Conservation (phyloP, 2,888 invertebrate genomes). For the Seira sanloemensis region DNA sequence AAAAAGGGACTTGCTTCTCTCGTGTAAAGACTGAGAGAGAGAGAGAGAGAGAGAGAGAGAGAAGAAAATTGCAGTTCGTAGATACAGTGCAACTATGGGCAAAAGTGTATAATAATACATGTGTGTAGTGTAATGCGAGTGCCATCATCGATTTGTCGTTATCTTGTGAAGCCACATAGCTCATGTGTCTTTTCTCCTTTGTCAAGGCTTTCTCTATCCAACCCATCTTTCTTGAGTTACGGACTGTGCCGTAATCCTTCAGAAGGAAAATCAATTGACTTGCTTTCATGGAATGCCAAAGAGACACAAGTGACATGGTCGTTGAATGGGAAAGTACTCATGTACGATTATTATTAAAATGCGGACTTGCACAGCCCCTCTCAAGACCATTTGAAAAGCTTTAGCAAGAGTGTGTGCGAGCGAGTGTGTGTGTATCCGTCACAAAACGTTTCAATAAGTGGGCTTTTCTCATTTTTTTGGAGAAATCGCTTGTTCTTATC, state of each 20-base stretch:
- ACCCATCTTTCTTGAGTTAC: neutral
- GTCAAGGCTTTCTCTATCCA: neutral
- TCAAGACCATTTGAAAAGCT: no score
- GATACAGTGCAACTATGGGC: no score
- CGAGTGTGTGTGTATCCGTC: no score
- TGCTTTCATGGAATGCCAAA: neutral
- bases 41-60: no score
- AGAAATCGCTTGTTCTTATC: neutral
- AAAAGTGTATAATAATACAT: neutral
- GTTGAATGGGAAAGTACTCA: neutral
- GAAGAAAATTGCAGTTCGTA: no score
- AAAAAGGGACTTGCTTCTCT: neutral
- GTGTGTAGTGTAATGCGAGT: neutral
- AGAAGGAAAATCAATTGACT: slow-evolving; percentile 4
- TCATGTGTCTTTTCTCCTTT: neutral
- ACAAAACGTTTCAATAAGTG: neutral
- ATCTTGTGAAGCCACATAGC: neutral
- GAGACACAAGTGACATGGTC: neutral
- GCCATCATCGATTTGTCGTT: neutral
- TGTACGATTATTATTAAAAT: neutral
- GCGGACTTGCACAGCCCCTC: no score
- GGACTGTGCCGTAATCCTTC: neutral
- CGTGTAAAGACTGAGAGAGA: no score
- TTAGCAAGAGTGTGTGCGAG: no score
- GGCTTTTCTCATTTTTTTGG: neutral